phyloP scores from a whole-genome alignment of 2,888 invertebrate genomes.

The Mamestra brassicae region DNA sequence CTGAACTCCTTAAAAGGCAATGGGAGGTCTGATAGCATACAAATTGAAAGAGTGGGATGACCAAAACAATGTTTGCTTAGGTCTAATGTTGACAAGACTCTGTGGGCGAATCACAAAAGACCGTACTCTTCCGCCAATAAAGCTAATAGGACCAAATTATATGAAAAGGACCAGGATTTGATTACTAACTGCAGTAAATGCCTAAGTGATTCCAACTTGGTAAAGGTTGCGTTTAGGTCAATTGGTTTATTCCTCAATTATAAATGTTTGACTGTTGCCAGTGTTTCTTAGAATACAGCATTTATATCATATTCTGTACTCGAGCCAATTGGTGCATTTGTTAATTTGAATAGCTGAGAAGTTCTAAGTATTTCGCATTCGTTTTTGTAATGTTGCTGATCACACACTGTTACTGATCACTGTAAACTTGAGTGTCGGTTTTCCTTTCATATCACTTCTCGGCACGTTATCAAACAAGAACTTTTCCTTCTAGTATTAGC shows the following conservation, averaged over 20 bases:
- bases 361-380: constrained; percentile 1
- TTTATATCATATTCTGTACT: constrained; percentile 3
- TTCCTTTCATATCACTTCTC: constrained; percentile 1
- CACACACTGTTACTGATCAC: not conserved
- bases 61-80: constrained; percentile 66
- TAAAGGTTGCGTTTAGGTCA: constrained; percentile 34
- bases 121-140: constrained; percentile 61
- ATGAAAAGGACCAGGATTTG: constrained; percentile 38
- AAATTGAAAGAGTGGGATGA: constrained; percentile 79
- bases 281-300: constrained; percentile 17
- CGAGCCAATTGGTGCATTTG: constrained; percentile 6
- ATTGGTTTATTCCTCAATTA: constrained; percentile 39
- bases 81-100: constrained; percentile 60
- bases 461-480: not conserved
- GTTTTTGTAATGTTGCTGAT: not conserved
- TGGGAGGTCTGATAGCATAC: constrained; percentile 80
- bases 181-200: constrained; percentile 43
- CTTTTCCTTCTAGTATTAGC: not conserved
- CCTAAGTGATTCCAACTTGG: constrained; percentile 16
- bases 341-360: not conserved
- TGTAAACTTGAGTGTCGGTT: not conserved
- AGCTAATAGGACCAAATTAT: constrained; percentile 66
- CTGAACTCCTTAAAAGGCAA: constrained; percentile 73
- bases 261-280: constrained; percentile 14
- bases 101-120: constrained; percentile 71